Evolutionary conservation across 2,113 vertebrate species (phyloP), one percentile per base, ranked within the genome.

Genomic region (Herpetotheres cachinnans): DNA sequence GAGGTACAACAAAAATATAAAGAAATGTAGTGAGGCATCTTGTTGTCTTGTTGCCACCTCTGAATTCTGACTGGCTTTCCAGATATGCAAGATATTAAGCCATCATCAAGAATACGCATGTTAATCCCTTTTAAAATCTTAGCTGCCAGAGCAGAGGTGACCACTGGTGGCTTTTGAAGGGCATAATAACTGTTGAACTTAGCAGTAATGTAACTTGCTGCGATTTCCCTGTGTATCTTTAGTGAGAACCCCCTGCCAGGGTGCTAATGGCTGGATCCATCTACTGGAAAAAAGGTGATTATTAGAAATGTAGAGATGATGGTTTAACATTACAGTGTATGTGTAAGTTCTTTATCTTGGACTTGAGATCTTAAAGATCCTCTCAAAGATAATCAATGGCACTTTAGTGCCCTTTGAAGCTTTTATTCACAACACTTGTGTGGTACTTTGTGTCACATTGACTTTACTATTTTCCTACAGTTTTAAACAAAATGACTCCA

Each of bases 331-430:
- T 92, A 92, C 70, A 55, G 71, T 21, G 29, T 32, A 61, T 69
- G 13, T 85, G 29, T 42, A 77, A 87, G 78, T 73, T 62, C 89
- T 93, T 96, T 91, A 85, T 86, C 73, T 86, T 36, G 67, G 93
- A 67, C 79, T 90, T 46, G 54, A 94, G 84, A 93, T 81, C 29
- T 96, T 91, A 88, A 93, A 95, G 91, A 90, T 71, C 71, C 82
- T 91, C 91, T 97, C 91, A 91, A 88, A 96, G 82, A 84, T 90
- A 97, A 97, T 95, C 94, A 94, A 94, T 96, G 95, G 66, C 87
- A 95, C 97, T 97, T 97, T 91, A 95, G 91, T 92, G 66, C 54
- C 66, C 91, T 95, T 95, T 96, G 94, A 97, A 97, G 94, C 81
- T 92, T 95, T 96, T 95, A 91, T 95, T 96, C 71, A 72, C 89